phyloP scores from a whole-genome alignment of 2,797 vertebrate species.

The Mus caroli region DNA sequence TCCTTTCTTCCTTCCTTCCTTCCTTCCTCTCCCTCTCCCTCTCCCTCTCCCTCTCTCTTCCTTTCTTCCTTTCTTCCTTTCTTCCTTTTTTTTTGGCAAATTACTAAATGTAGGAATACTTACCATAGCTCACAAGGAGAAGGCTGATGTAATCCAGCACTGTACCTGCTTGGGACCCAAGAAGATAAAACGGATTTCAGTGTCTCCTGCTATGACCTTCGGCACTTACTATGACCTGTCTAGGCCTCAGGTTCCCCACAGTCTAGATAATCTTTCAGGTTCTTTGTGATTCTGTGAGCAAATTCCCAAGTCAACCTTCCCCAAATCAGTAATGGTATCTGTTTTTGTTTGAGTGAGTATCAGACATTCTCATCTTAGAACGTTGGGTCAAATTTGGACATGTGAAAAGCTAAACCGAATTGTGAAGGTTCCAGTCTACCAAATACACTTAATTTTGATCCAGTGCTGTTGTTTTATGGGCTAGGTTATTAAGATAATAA shows the following conservation, averaged over 20 bases:
- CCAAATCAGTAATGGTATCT: conserved; percentile 49
- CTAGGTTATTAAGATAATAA: conserved; percentile 78
- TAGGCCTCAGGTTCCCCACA: conserved; percentile 37
- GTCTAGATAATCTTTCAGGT: neutral
- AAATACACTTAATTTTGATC: conserved; percentile 76
- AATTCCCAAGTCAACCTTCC: conserved; percentile 25
- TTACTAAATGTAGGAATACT: conserved; percentile 16
- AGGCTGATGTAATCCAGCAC: neutral
- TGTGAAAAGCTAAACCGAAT: conserved; percentile 65
- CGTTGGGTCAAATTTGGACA: conserved; percentile 43
- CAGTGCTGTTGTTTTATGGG: conserved; percentile 65
- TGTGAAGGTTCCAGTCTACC: conserved; percentile 62
- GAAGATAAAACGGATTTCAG: neutral
- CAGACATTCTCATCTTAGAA: conserved; percentile 51
- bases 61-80: neutral
- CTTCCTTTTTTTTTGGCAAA: neutral
- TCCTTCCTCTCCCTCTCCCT: neutral
- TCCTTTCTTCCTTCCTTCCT: neutral
- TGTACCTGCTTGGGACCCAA: neutral
- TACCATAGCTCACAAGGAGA: neutral
- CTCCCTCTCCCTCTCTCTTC: neutral
- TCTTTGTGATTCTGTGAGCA: neutral
- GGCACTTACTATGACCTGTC: neutral
- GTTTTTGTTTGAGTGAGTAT: conserved; percentile 54
- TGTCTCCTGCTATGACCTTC: neutral